Evolutionary conservation across 2,797 vertebrate genomes (phyloP).

Genomic region (Spinus pinus): DNA sequence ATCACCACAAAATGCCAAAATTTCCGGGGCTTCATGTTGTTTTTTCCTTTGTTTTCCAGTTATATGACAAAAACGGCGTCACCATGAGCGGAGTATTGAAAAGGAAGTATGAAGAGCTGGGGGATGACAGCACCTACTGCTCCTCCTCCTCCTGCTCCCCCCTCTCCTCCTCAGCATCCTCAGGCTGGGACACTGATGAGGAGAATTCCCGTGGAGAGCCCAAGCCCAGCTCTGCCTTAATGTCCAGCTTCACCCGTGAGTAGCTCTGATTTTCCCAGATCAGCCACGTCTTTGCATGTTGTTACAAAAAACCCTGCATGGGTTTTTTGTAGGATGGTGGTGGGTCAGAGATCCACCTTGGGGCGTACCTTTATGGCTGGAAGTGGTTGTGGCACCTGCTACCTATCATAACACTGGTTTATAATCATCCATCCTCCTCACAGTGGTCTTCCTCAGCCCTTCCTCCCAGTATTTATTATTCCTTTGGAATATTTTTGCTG

Average conservation of each 20-base stretch:
- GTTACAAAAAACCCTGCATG: too few relatives aligned
- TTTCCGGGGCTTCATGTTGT: background rate
- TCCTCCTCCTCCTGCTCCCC: conserved; percentile 80
- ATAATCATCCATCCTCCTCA: background rate
- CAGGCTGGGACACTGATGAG: conserved; percentile 87
- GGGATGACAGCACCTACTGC: conserved; percentile 88
- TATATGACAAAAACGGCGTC: conserved; percentile 52
- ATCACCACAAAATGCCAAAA: background rate
- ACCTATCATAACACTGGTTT: background rate
- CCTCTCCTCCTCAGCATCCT: conserved; percentile 84
- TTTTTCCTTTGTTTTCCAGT: conserved; percentile 10
- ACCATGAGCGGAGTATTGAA: conserved; percentile 93
- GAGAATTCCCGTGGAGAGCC: conserved; percentile 84
- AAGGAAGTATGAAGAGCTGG: conserved; percentile 96
- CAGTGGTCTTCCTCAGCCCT: background rate
- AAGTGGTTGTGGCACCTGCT: background rate
- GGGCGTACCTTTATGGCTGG: background rate
- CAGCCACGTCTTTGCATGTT: rapidly evolving
- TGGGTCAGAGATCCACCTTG: background rate
- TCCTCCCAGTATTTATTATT: background rate
- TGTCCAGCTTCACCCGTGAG: conserved; percentile 86
- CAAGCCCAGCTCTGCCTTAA: conserved; percentile 82
- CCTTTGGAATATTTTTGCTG: background rate
- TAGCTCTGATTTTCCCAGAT: background rate
- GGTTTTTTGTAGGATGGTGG: background rate